Evolutionary conservation across 2,113 vertebrate genomes (phyloP).

Genomic region (Athene cunicularia): DNA sequence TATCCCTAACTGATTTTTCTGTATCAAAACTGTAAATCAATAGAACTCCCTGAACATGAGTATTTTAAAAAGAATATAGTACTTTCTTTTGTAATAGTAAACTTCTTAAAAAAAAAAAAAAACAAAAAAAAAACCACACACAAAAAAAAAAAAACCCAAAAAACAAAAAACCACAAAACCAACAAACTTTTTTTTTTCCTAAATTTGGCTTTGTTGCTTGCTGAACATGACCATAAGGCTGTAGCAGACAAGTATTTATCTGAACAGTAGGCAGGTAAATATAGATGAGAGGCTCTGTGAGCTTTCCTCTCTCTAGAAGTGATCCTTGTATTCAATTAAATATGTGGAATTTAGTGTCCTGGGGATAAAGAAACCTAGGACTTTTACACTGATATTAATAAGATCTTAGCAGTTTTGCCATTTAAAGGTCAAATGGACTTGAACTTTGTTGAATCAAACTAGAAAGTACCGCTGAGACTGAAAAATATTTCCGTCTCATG

Average conservation of each 20-base stretch:
- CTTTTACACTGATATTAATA: neutral
- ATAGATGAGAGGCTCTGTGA: neutral
- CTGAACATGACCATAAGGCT: neutral
- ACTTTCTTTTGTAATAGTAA: neutral
- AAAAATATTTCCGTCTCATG: neutral
- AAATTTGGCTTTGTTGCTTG: neutral
- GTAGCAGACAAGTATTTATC: neutral
- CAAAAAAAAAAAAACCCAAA: too few species aligned
- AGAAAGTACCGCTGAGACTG: neutral
- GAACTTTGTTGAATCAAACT: neutral
- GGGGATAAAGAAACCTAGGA: neutral
- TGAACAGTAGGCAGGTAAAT: neutral
- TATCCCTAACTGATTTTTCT: constrained; percentile 9
- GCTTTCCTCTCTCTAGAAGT: neutral
- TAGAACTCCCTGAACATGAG: neutral
- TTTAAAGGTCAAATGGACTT: constrained; percentile 32
- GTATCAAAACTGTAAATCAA: constrained; percentile 15
- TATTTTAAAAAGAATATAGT: neutral
- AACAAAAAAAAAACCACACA: too few species aligned
- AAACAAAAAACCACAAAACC: too few species aligned
- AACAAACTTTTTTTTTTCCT: rapidly evolving
- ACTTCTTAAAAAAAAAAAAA: neutral
- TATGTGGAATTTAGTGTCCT: neutral
- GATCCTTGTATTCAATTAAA: neutral
- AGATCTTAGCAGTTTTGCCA: neutral